A percentile compares a stretch with the other conserved stretches of the same genome.
phyloP scores from a whole-genome alignment of 1,140 invertebrate genomes.

The Drosophila sechellia region DNA sequence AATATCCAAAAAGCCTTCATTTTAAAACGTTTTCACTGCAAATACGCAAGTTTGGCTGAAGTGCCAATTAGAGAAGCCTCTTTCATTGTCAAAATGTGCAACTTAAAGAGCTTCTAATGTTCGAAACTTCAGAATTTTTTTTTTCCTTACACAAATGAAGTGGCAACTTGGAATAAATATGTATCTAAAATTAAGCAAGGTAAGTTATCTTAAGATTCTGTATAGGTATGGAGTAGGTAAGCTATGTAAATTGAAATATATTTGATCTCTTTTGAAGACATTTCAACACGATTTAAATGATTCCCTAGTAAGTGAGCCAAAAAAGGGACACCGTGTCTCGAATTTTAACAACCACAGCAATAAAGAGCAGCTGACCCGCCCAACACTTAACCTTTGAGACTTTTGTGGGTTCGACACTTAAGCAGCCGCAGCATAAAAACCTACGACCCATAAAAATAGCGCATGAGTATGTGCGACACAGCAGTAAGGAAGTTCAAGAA shows the following conservation, averaged over 20 bases:
- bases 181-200: too few species aligned
- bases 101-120: background rate
- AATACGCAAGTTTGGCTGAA: background rate
- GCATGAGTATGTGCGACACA: slow-evolving; percentile 2
- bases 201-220: too few species aligned
- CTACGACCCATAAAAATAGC: slow-evolving; percentile 43
- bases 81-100: background rate
- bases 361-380: slow-evolving; percentile 41
- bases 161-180: too few species aligned
- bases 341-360: slow-evolving; percentile 4
- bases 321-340: slow-evolving; percentile 1
- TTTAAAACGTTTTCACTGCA: background rate
- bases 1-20: slow-evolving; percentile 11
- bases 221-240: too few species aligned
- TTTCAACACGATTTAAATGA: background rate
- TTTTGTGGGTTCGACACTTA: slow-evolving; percentile 28
- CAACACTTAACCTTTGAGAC: slow-evolving; percentile 47
- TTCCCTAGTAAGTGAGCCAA: background rate
- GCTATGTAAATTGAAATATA: too few species aligned
- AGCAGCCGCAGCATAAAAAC: slow-evolving; percentile 33
- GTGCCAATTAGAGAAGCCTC: background rate
- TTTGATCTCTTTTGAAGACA: background rate
- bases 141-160: too few species aligned
- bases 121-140: background rate
- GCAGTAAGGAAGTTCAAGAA: slow-evolving; percentile 5